Percentiles rank a stretch among this genome's conserved stretches.
These are phyloP conservation scores for Diachasma alloeum DNA, from an alignment of 1,140 invertebrate genomes.

Conservation along the genomic window DNA sequence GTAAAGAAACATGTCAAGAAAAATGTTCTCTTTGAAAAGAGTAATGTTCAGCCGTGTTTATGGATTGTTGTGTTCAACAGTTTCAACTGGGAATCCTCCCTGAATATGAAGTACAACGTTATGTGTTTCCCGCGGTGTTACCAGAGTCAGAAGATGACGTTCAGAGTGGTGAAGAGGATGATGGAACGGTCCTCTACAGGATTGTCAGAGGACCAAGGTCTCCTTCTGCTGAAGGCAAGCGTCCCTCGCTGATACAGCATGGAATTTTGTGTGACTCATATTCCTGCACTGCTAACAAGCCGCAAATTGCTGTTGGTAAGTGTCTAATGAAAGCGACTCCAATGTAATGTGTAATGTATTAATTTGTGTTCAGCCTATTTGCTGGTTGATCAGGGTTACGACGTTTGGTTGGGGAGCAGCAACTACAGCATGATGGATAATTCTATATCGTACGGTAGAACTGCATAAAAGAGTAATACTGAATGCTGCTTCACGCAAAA, in stretches of 20 bases:
- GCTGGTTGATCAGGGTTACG: slow-evolving; percentile 65
- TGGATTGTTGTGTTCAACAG: slow-evolving; percentile 28
- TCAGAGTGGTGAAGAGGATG: slow-evolving; percentile 14
- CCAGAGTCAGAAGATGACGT: slow-evolving; percentile 19
- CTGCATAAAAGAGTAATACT: neutral
- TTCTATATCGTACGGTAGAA: slow-evolving; percentile 43
- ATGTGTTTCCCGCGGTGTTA: slow-evolving; percentile 44
- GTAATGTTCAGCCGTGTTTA: too few relatives aligned
- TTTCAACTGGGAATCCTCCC: slow-evolving; percentile 48
- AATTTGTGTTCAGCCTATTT: slow-evolving; percentile 58
- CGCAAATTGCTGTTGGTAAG: slow-evolving; percentile 50
- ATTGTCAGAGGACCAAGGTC: slow-evolving; percentile 49
- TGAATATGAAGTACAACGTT: slow-evolving; percentile 49
- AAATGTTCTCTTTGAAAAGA: too few relatives aligned
- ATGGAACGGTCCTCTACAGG: slow-evolving; percentile 46
- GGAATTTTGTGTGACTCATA: slow-evolving; percentile 63
- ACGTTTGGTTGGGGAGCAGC: slow-evolving; percentile 66
- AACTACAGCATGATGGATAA: slow-evolving; percentile 46
- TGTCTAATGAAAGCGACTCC: neutral
- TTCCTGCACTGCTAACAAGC: slow-evolving; percentile 49
- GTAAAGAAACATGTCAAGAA: too few relatives aligned
- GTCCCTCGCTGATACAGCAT: slow-evolving; percentile 60
- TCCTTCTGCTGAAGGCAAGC: slow-evolving; percentile 40
- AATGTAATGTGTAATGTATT: too few relatives aligned
- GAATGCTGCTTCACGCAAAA: neutral